Conservation (phyloP, 2,888 invertebrate genomes). For the Drosophila mayaguana region DNA sequence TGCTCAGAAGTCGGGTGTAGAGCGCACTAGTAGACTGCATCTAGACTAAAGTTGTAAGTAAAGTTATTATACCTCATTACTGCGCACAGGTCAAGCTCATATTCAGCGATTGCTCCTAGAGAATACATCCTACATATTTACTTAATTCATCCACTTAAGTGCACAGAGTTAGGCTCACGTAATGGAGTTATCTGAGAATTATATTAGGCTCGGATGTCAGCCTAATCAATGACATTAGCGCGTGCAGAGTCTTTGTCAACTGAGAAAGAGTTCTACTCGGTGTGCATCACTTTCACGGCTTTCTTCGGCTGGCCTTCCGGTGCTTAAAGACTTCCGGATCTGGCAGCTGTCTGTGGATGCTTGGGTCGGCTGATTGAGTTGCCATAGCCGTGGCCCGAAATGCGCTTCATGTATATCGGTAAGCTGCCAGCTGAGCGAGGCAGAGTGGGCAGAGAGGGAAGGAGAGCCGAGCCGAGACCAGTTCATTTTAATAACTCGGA, state of each 20-base stretch:
- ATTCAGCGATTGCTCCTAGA: too few relatives aligned
- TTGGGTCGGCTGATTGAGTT: conserved; percentile 55
- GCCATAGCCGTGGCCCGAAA: conserved; percentile 41
- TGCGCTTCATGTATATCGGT: conserved; percentile 54
- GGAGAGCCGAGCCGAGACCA: conserved; percentile 12
- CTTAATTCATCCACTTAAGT: background rate
- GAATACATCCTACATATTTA: background rate
- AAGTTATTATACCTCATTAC: background rate
- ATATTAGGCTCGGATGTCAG: background rate
- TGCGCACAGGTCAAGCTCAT: background rate
- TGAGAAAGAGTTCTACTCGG: background rate
- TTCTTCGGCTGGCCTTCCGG: conserved; percentile 13
- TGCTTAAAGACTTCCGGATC: conserved; percentile 21
- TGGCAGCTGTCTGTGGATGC: conserved; percentile 10
- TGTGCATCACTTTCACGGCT: conserved; percentile 4
- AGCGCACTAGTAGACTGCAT: background rate
- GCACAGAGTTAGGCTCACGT: background rate
- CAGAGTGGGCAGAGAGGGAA: too few relatives aligned
- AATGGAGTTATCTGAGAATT: background rate
- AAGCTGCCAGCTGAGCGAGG: too few relatives aligned
- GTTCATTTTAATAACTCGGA: conserved; percentile 60
- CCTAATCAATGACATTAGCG: background rate
- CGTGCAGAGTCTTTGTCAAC: background rate
- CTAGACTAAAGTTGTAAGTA: background rate
- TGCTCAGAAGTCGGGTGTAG: background rate